Base-by-base conservation (phyloP, 2,113 vertebrate genomes). In the Halichoerus grypus region DNA sequence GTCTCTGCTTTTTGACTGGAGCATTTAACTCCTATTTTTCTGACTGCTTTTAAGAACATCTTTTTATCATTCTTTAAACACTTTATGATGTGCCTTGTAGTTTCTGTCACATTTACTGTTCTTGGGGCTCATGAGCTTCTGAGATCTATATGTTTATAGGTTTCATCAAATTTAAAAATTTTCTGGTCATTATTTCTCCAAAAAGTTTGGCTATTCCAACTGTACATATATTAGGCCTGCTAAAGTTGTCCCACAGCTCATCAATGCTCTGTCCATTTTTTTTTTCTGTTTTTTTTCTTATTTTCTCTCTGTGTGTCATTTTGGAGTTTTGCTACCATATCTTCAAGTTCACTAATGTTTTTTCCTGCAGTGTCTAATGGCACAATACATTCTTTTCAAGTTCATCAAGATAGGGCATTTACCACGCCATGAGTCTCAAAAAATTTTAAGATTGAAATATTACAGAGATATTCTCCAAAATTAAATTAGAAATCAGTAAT, bases 381-480 rank as follows among this genome's bases (percentile, higher is more conserved):
- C 39, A 88, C 31, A 28, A 71, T 24, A 81, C 1, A 51, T 31
- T 88, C 74, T 59, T 82, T 65, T 89, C 86, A 72, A 36, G 74
- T 79, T 92, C 72, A 79, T 39, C 57, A 86, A 72, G 28, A 86
- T 0, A 95, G 13, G 61, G 86, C 26, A 74, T 72, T 46, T 67
- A 57, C 5, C 74, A 39, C 3, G 15, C 21, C 55, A 84, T 76
- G 72, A 93, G 18, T 59, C 39, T 81, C 31, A 39, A 51, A 76
- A 80, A 81, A 87, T 72, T 72, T 81, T 81, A 61, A 87, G 39
- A 87, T 7, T 80, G 18, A 95, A 79, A 31, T 82, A 72, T 74
- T 63, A 63, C 59, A 80, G 26, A 93, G 7, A 89, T 74, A 8
- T 33, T 74, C 42, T 63, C 86, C 55, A 89, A 86, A 86, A 77